phyloP scores from a whole-genome alignment of 1,140 invertebrate genomes.

The Lysiphlebus fabarum region DNA sequence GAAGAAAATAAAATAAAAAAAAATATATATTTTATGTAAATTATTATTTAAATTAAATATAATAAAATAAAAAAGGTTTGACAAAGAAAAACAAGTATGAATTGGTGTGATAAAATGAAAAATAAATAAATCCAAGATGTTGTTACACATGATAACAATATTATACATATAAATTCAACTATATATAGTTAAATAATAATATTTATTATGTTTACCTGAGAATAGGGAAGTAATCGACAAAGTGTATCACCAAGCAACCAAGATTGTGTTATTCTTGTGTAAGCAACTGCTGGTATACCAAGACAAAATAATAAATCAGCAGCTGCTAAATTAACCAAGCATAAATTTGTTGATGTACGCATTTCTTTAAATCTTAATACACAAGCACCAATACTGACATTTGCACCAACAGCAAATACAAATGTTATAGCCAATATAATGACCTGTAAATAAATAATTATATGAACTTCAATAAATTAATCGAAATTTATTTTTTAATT shows the following conservation, averaged over 20 bases:
- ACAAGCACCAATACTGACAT: constrained; percentile 49
- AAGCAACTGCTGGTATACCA: constrained; percentile 57
- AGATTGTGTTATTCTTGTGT: constrained; percentile 53
- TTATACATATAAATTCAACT: too few species aligned
- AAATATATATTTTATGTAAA: too few species aligned
- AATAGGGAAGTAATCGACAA: constrained; percentile 59
- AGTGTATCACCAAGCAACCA: constrained; percentile 58
- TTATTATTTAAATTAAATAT: too few species aligned
- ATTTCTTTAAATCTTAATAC: constrained; percentile 62
- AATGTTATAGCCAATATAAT: constrained; percentile 47
- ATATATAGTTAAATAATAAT: not conserved
- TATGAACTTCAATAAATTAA: constrained; percentile 10
- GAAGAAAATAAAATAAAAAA: too few species aligned
- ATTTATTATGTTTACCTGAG: constrained; percentile 52
- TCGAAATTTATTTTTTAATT: not conserved
- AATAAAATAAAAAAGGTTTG: too few species aligned
- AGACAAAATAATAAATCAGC: constrained; percentile 63
- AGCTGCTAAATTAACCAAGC: constrained; percentile 68
- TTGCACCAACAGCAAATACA: constrained; percentile 47
- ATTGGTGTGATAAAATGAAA: not conserved
- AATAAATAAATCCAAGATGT: not conserved
- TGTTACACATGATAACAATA: not conserved
- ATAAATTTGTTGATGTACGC: constrained; percentile 73
- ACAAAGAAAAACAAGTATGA: too few species aligned
- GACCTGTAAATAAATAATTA: constrained; percentile 41